These are phyloP conservation scores for Drosophila pegasa DNA, from an alignment of 2,888 invertebrate species.

Conservation along the genomic window DNA sequence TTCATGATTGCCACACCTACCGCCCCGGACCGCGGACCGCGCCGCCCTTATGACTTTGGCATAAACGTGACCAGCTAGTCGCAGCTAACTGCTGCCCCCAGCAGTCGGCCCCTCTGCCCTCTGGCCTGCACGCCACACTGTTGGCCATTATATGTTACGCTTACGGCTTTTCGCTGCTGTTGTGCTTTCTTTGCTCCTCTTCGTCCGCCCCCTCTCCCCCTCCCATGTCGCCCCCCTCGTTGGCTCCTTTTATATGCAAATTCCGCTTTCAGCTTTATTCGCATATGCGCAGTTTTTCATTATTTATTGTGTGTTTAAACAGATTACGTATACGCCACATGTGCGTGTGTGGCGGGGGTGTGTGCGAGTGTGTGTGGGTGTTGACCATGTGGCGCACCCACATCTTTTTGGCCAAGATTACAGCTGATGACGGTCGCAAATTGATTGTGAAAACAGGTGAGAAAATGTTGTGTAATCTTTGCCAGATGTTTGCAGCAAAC, in stretches of 20 bases:
- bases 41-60: not conserved
- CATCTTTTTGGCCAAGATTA: constrained; percentile 45
- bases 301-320: constrained; percentile 78
- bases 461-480: constrained; percentile 41
- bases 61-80: constrained; percentile 50
- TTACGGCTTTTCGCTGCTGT: constrained; percentile 40
- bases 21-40: not conserved
- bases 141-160: constrained; percentile 56
- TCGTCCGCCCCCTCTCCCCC: not conserved
- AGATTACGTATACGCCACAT: constrained; percentile 71
- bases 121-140: not conserved
- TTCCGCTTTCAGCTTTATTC: constrained; percentile 56
- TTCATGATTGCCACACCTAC: constrained; percentile 69
- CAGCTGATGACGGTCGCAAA: constrained; percentile 56
- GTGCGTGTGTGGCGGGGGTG: constrained; percentile 9
- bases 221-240: not conserved
- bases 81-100: not conserved
- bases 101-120: not conserved
- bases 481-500: constrained; percentile 10
- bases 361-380: not conserved
- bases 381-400: constrained; percentile 43
- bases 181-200: constrained; percentile 13
- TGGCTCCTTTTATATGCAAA: constrained; percentile 63
- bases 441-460: constrained; percentile 48
- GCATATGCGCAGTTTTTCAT: constrained; percentile 71